Conservation (phyloP, 2,113 vertebrate genomes). For the Alethe diademata region DNA sequence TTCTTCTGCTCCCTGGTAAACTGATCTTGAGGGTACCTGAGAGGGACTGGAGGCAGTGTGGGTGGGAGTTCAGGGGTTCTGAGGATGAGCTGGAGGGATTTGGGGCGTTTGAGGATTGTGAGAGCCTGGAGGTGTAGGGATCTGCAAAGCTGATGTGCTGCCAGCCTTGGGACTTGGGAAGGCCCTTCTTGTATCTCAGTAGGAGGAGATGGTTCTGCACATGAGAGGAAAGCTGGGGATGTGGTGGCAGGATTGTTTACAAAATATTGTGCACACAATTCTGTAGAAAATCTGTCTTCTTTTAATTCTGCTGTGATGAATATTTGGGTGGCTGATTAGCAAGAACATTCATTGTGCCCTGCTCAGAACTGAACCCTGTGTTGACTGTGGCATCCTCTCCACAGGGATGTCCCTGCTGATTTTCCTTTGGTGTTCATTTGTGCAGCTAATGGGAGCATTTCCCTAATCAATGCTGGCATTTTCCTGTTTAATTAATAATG, state of each 20-base stretch:
- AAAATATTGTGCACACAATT: background rate
- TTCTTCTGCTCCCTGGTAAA: background rate
- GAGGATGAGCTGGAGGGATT: background rate
- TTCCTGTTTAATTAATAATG: constrained; percentile 3
- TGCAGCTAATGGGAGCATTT: constrained; percentile 17
- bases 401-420: background rate
- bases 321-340: background rate
- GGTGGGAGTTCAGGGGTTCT: background rate
- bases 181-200: background rate
- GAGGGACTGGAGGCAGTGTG: background rate
- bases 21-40: background rate
- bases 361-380: background rate
- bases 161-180: background rate
- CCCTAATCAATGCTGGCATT: background rate
- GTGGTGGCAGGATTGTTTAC: background rate
- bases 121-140: background rate
- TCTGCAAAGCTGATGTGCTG: background rate
- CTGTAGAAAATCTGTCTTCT: background rate
- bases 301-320: background rate
- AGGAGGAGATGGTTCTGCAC: background rate
- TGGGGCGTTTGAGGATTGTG: background rate
- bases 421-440: background rate
- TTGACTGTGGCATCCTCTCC: background rate
- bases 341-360: background rate
- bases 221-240: background rate